These are phyloP conservation scores for Lacerta agilis DNA, from an alignment of 2,797 vertebrate species.

Conservation along the genomic window DNA sequence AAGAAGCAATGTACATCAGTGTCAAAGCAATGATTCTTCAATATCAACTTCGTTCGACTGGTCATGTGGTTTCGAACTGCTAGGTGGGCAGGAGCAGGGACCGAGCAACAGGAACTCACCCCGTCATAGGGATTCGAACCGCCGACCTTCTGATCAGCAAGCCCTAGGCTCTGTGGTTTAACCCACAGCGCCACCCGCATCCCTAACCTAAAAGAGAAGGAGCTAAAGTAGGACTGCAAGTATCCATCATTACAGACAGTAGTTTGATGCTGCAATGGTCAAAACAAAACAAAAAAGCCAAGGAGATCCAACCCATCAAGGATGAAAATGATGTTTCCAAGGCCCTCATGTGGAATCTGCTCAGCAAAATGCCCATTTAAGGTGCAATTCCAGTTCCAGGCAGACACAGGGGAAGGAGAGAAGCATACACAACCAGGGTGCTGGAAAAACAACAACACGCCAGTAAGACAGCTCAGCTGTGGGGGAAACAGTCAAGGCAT, in stretches of 20 bases:
- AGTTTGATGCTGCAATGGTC: conserved; percentile 59
- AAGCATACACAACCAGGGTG: neutral
- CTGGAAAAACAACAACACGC: neutral
- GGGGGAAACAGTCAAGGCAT: neutral
- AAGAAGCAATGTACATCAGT: no score
- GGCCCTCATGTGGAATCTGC: neutral
- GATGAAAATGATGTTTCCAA: conserved; percentile 49
- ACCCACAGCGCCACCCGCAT: no score
- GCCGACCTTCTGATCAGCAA: no score
- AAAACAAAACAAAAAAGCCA: conserved; percentile 34
- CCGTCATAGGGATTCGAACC: no score
- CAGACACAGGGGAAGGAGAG: neutral
- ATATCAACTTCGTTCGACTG: no score
- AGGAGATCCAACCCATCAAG: conserved; percentile 2
- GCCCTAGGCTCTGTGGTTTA: no score
- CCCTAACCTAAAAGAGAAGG: conserved; percentile 56
- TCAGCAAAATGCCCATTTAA: conserved; percentile 23
- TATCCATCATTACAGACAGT: conserved; percentile 66
- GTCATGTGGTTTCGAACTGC: no score
- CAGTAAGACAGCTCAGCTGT: neutral
- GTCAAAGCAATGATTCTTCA: no score
- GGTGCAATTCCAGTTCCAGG: neutral
- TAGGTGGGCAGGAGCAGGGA: no score
- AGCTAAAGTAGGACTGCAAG: conserved; percentile 76
- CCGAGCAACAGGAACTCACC: no score